A percentile compares a stretch with the other conserved stretches of the same genome.
Evolutionary conservation across 2,888 invertebrate genomes (phyloP).

Genomic region (Falcaria lacertinaria): DNA sequence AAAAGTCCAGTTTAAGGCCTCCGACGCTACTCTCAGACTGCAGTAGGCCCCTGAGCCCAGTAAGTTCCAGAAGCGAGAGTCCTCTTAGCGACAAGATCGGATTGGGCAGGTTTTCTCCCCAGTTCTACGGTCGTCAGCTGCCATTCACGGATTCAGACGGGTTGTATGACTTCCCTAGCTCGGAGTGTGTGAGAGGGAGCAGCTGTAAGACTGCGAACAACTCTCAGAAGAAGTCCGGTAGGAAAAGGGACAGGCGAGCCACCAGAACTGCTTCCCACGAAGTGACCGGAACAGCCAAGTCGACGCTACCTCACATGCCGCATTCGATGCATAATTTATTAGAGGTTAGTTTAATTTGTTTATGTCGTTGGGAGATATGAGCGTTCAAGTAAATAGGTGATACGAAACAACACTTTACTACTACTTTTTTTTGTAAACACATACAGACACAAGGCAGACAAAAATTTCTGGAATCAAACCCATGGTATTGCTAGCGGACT

Average conservation of each 20-base stretch:
- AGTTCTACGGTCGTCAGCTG: slow-evolving; percentile 84
- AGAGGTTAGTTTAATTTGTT: slow-evolving; percentile 69
- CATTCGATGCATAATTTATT: slow-evolving; percentile 80
- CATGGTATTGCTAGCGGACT: too few relatives aligned
- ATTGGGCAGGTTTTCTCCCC: slow-evolving; percentile 84
- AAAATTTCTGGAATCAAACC: too few relatives aligned
- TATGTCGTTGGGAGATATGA: too few relatives aligned
- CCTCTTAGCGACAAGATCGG: slow-evolving; percentile 87
- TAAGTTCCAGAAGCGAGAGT: slow-evolving; percentile 89
- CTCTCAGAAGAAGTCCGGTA: slow-evolving; percentile 80
- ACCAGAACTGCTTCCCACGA: slow-evolving; percentile 72
- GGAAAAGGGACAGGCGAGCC: slow-evolving; percentile 82
- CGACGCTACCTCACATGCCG: slow-evolving; percentile 75
- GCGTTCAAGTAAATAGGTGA: too few relatives aligned
- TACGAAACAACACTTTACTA: too few relatives aligned
- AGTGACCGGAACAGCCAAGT: slow-evolving; percentile 70
- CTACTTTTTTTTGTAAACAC: too few relatives aligned
- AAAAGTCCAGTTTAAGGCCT: slow-evolving; percentile 61
- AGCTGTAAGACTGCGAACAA: slow-evolving; percentile 70
- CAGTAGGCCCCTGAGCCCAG: slow-evolving; percentile 83
- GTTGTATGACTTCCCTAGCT: slow-evolving; percentile 88
- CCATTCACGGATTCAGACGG: slow-evolving; percentile 90
- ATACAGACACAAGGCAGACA: too few relatives aligned
- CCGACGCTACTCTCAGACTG: slow-evolving; percentile 79
- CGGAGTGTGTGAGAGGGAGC: slow-evolving; percentile 81